Evolutionary conservation across 2,113 vertebrate species (phyloP), one percentile per base, ranked within the genome.

Genomic region (Pterocles burchelli): DNA sequence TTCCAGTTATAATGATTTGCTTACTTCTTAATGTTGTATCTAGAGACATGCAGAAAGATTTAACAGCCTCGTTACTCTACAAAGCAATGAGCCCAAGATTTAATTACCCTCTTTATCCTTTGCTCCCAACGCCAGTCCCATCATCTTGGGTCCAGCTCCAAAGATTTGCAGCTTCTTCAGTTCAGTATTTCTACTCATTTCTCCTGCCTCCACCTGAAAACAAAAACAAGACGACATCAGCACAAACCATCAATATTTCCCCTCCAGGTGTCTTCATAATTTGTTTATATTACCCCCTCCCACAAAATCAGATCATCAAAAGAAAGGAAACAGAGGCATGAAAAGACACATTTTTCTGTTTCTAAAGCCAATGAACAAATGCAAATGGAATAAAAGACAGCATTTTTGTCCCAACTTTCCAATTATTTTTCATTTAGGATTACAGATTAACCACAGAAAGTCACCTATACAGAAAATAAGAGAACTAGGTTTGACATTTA

Each of bases 141-240:
- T 98, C 98, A 99, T 98, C 94, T 99, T 99, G 66, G 99, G 98
- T 96, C 98, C 98, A 77, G 98, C 98, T 94, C 98, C 98, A 93
- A 99, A 99, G 93, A 99, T 98, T 94, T 99, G 99, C 79, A 99
- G 97, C 87, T 98, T 98, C 98, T 99, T 99, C 18, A 99, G 97
- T 94, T 99, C 99, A 34, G 99, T 98, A 96, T 99, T 99, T 94
- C 97, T 98, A 94, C 96, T 98, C 96, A 98, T 74, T 85, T 98
- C 98, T 93, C 98, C 98, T 79, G 95, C 45, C 63, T 98, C 98
- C 17, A 94, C 89, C 98, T 98, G 75, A 94, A 98, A 93, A 46
- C 31, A 95, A 96, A 97, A 88, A 25, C 59, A 96, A 95, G 68
- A 81, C 25, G 62, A 94, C 17, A 94, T 97, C 65, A 98, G 36